Evolutionary conservation across 2,888 invertebrate genomes (phyloP).

Genomic region (Xestia rhomboidea): DNA sequence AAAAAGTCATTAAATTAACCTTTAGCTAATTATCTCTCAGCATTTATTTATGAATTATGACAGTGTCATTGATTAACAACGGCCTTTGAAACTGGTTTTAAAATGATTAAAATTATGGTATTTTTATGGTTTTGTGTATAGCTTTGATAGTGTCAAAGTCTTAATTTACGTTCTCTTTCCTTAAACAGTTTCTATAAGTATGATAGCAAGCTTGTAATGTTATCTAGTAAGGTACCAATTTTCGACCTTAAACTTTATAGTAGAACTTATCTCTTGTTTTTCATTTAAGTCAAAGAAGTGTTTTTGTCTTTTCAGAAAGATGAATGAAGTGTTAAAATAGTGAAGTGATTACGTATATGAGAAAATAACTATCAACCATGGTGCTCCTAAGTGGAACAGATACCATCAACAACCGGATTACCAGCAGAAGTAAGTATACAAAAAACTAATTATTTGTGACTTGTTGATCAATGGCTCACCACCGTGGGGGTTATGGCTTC

Average conservation of each 20-base stretch:
- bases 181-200: neutral
- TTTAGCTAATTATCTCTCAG: neutral
- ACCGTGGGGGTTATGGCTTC: neutral
- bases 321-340: neutral
- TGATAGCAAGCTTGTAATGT: neutral
- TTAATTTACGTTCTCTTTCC: neutral
- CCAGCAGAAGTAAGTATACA: constrained; percentile 31
- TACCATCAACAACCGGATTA: constrained; percentile 23
- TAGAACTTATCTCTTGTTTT: neutral
- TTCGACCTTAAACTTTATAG: neutral
- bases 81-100: constrained; percentile 5
- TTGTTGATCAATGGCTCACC: neutral
- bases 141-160: constrained; percentile 7
- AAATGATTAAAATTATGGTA: neutral
- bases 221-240: neutral
- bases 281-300: too few species aligned
- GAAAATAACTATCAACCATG: constrained; percentile 24
- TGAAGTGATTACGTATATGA: neutral
- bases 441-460: neutral
- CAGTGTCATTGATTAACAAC: neutral
- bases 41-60: neutral
- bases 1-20: neutral
- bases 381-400: constrained; percentile 23
- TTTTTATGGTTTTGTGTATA: neutral
- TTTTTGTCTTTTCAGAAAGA: constrained; percentile 14